phyloP scores from a whole-genome alignment of 2,113 vertebrate genomes.

The Paedocypris sp. region DNA sequence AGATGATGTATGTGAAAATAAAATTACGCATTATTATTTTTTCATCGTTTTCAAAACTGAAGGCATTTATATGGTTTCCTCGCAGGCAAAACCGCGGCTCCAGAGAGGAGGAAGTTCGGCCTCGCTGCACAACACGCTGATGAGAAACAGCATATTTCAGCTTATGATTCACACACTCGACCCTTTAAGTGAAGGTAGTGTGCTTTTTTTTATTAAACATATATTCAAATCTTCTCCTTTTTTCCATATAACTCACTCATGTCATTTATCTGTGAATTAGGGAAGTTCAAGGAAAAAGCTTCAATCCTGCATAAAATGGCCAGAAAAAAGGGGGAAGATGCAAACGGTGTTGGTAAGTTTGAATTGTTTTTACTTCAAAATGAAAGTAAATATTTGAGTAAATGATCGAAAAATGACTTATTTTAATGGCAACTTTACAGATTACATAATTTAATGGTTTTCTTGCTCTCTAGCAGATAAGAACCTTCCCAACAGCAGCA shows the following conservation, averaged over 20 bases:
- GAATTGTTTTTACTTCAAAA: background rate
- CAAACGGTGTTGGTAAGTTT: conserved; percentile 66
- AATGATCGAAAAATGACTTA: too few relatives aligned
- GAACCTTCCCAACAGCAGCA: conserved; percentile 69
- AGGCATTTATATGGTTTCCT: background rate
- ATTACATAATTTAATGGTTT: background rate
- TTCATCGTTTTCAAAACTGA: background rate
- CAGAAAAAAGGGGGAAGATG: conserved; percentile 82
- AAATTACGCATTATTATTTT: background rate
- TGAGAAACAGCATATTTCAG: conserved; percentile 68
- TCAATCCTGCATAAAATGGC: conserved; percentile 92
- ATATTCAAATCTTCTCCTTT: background rate
- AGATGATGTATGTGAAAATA: background rate
- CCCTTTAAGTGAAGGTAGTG: conserved; percentile 55
- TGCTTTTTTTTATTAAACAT: too few relatives aligned
- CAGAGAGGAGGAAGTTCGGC: conserved; percentile 65
- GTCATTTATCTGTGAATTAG: conserved; percentile 41
- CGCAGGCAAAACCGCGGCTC: conserved; percentile 56
- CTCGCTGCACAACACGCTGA: conserved; percentile 61
- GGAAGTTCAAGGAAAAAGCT: conserved; percentile 84
- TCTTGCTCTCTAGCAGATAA: conserved; percentile 53
- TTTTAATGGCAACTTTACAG: background rate
- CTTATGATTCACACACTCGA: conserved; percentile 68
- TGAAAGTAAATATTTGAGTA: too few relatives aligned
- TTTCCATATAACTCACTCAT: background rate